Conservation (phyloP, 2,888 invertebrate genomes). For the Dioctria rufipes region DNA sequence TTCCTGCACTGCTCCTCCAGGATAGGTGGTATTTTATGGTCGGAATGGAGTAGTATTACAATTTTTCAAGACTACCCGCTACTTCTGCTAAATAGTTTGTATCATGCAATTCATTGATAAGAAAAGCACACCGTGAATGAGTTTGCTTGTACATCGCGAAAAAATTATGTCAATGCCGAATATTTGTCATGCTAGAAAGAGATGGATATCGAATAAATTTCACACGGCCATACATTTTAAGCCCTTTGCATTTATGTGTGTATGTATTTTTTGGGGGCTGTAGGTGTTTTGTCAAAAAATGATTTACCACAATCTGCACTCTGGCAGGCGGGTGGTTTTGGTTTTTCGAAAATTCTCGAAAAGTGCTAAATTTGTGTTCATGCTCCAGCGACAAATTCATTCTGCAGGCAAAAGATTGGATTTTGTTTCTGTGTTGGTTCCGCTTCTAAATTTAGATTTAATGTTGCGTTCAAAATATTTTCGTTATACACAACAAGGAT, state of each 20-base stretch:
- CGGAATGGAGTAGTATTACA: slow-evolving; percentile 46
- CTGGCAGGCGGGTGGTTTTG: background rate
- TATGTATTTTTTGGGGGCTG: background rate
- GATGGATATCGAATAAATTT: slow-evolving; percentile 20
- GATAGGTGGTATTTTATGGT: slow-evolving; percentile 46
- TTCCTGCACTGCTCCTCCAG: background rate
- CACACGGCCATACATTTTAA: background rate
- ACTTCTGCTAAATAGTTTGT: slow-evolving; percentile 23
- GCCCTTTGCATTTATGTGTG: background rate
- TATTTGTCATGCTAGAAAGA: slow-evolving; percentile 3
- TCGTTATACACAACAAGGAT: slow-evolving; percentile 10
- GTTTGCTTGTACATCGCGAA: background rate
- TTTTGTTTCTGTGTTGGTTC: no score
- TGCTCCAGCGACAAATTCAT: no score
- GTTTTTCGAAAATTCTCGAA: background rate
- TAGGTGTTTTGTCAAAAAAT: slow-evolving; percentile 28
- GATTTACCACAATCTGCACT: background rate
- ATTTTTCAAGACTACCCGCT: slow-evolving; percentile 37
- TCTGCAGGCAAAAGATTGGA: no score
- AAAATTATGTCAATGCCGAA: slow-evolving; percentile 18
- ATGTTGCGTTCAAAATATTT: background rate
- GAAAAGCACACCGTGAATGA: slow-evolving; percentile 4
- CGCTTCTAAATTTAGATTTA: background rate
- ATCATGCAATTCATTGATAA: slow-evolving; percentile 47
- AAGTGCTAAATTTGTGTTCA: slow-evolving; percentile 3